Evolutionary conservation across 1,140 invertebrate genomes (phyloP).

Genomic region (Macrotrachela quadricornifera): DNA sequence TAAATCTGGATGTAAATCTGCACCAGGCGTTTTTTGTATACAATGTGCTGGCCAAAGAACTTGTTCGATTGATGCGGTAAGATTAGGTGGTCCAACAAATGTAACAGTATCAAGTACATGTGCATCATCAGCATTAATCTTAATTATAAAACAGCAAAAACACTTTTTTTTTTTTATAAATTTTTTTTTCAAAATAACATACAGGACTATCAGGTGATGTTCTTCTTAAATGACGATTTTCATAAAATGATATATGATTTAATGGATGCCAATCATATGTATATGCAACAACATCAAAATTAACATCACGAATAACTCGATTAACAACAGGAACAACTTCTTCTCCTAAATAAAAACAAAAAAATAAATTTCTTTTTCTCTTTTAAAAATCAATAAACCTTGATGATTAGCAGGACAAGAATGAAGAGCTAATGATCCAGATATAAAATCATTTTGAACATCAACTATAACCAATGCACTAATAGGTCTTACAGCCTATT

Average conservation of each 20-base stretch:
- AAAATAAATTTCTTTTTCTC: too few relatives aligned
- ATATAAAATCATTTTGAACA: conserved; percentile 93
- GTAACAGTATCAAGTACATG: conserved; percentile 67
- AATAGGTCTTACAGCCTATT: too few relatives aligned
- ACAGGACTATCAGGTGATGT: background rate
- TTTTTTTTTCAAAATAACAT: background rate
- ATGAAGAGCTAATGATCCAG: conserved; percentile 45
- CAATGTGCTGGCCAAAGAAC: conserved; percentile 74
- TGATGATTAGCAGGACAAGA: too few relatives aligned
- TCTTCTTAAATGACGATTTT: conserved; percentile 52
- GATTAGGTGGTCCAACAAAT: conserved; percentile 35
- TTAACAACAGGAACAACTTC: conserved; percentile 57
- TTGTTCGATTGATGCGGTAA: conserved; percentile 13
- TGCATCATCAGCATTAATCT: conserved; percentile 42
- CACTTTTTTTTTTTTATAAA: background rate
- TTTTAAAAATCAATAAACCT: too few relatives aligned
- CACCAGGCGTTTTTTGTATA: conserved; percentile 77
- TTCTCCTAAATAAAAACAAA: conserved; percentile 10
- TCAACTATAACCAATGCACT: conserved; percentile 72
- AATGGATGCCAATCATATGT: conserved; percentile 88
- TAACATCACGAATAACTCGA: conserved; percentile 50
- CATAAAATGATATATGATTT: conserved; percentile 86
- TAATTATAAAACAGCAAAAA: conserved; percentile 8
- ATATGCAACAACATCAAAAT: conserved; percentile 80
- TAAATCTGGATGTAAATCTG: conserved; percentile 69